phyloP scores from a whole-genome alignment of 2,888 invertebrate species.

The Lydus trimaculatus region DNA sequence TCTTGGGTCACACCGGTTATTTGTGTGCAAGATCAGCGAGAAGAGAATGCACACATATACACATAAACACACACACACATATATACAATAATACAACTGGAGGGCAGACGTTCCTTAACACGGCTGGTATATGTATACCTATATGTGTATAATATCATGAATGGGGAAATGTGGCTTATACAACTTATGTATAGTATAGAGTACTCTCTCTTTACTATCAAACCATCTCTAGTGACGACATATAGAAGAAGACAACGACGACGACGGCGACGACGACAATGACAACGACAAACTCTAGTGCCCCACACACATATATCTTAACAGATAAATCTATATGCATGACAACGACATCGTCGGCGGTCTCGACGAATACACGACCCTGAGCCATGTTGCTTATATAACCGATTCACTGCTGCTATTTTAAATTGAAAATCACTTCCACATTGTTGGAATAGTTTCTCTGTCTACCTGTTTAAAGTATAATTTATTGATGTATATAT shows the following conservation, averaged over 20 bases:
- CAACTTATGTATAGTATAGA: neutral
- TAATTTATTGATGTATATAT: neutral
- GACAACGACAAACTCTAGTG: neutral
- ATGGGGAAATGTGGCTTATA: neutral
- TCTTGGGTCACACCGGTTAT: constrained; percentile 31
- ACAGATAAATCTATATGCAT: constrained; percentile 2
- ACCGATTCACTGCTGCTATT: neutral
- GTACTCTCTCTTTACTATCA: neutral
- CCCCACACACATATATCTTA: neutral
- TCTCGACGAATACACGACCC: neutral
- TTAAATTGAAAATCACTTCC: neutral
- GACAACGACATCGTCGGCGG: neutral
- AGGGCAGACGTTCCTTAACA: neutral
- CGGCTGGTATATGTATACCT: neutral
- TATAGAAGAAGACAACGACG: too few species aligned
- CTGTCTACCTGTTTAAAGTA: neutral
- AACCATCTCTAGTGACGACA: neutral
- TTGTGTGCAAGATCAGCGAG: constrained; percentile 24
- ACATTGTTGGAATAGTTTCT: neutral
- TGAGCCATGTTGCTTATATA: neutral
- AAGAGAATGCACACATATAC: neutral
- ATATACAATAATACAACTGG: neutral
- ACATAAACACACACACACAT: neutral
- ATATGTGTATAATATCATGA: constrained; percentile 1
- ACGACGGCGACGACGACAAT: neutral